phyloP scores from a whole-genome alignment of 1,140 invertebrate species.

The Nomia melanderi region DNA sequence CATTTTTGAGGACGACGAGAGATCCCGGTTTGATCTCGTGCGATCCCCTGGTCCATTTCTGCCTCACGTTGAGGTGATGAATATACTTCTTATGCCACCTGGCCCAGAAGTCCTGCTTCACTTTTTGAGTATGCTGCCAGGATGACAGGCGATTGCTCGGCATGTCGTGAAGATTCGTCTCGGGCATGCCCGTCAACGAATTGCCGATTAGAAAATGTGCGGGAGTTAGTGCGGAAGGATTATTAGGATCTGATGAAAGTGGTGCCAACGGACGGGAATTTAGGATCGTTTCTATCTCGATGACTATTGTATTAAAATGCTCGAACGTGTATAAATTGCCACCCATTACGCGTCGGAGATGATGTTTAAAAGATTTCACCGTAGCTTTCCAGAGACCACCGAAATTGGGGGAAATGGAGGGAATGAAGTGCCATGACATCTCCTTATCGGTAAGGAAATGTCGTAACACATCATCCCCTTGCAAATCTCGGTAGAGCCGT shows the following conservation, averaged over 20 bases:
- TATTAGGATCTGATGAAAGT: not conserved
- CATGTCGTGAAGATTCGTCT: not conserved
- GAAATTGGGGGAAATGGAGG: not conserved
- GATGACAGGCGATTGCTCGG: not conserved
- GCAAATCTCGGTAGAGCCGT: not conserved
- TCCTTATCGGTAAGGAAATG: too few species aligned
- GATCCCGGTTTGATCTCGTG: not conserved
- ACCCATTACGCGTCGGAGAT: not conserved
- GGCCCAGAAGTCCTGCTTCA: not conserved
- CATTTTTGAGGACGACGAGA: not conserved
- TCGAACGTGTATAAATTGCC: not conserved
- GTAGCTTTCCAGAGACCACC: not conserved
- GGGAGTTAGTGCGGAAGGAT: not conserved
- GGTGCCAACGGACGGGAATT: not conserved
- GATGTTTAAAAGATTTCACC: not conserved
- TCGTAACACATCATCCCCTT: too few species aligned
- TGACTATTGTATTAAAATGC: not conserved
- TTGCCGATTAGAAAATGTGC: constrained; percentile 20
- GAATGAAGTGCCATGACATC: constrained; percentile 18
- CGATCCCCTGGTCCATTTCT: not conserved
- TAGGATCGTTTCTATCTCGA: not conserved
- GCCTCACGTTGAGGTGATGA: not conserved
- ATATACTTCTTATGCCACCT: not conserved
- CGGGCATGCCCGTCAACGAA: not conserved
- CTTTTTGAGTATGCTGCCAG: not conserved